Evolutionary conservation across 2,113 vertebrate genomes (phyloP), one percentile per base, ranked within the genome.

Genomic region (Mormyrus iriodes): DNA sequence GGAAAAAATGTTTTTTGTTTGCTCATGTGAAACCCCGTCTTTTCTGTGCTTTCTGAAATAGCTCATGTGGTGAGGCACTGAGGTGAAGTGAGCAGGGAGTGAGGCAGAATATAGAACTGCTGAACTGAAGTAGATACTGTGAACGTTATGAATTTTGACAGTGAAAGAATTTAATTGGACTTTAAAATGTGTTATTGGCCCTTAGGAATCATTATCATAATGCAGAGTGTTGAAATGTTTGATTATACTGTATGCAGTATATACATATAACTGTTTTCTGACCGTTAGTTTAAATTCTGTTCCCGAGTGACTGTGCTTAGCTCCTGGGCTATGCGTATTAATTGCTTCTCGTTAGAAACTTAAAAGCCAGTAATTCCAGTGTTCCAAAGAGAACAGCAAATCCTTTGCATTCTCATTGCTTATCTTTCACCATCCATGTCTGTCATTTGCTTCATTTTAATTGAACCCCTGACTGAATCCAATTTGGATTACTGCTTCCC

Each of bases 401-500:
- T 86, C 85, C 27, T 86, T 2, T 3, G 19, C 49, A 49, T 86
- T 86, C 31, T 35, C 85, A 53, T 55, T 55, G n/a, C 51, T 86
- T 86, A 55, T 86, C 85, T 86, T 51, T 86, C 51, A 86, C 85
- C 85, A 86, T 86, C 85, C 51, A 55, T 39, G 85, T 86, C 85
- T 55, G 31, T 86, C 85, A 86, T 53, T 53, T 35, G 49, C 31
- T 86, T 86, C 15, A 4, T 52, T 86, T 55, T 55, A 53, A 86
- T 86, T 86, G 24, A 53, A 86, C 85, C 31, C 85, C 27, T 86
- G 51, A 86, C 85, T 86, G 51, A 86, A 86, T 86, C 51, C 85
- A 86, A 86, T 86, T 86, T 86, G 85, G 51, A 86, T 86, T 86
- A 86, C 85, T 53, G 85, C 51, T 86, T 39, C 85, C 51, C 85